These are phyloP conservation scores for Drosophila nebulosa DNA, from an alignment of 1,140 invertebrate species.

Conservation along the genomic window DNA sequence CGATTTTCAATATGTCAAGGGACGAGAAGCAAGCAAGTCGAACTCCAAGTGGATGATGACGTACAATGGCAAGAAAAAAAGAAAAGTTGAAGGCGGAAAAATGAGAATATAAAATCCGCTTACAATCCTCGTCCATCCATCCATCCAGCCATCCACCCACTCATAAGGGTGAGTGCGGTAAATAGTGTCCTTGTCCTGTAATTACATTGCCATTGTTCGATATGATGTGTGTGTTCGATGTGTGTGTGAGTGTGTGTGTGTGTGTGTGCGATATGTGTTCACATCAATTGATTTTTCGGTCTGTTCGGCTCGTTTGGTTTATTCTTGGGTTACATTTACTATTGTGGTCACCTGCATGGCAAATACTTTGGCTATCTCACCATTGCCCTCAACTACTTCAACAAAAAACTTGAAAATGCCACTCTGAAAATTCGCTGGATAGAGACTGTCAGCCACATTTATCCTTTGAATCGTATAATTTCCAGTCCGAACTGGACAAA, in stretches of 20 bases:
- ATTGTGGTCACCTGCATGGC: conserved; percentile 56
- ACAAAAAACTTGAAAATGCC: conserved; percentile 61
- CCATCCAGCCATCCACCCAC: background rate
- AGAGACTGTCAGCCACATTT: conserved; percentile 14
- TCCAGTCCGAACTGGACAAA: conserved; percentile 39
- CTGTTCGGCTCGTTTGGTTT: background rate
- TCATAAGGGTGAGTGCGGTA: background rate
- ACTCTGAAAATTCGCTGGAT: conserved; percentile 24
- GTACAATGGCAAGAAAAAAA: conserved; percentile 54
- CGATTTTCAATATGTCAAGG: conserved; percentile 69
- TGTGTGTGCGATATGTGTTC: background rate
- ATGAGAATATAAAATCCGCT: conserved; percentile 53
- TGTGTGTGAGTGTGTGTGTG: background rate
- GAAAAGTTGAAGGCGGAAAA: conserved; percentile 51
- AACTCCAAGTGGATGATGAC: conserved; percentile 42
- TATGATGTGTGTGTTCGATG: background rate
- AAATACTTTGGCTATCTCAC: conserved; percentile 56
- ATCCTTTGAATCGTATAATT: conserved; percentile 45
- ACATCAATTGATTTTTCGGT: conserved; percentile 7
- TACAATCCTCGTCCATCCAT: conserved; percentile 23
- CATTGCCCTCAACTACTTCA: conserved; percentile 49
- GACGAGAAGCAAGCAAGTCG: background rate
- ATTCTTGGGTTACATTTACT: conserved; percentile 12
- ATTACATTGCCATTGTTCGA: conserved; percentile 53
- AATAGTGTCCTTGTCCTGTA: conserved; percentile 39